Evolutionary conservation across 2,888 invertebrate species (phyloP).

Genomic region (Calameuta idolon): DNA sequence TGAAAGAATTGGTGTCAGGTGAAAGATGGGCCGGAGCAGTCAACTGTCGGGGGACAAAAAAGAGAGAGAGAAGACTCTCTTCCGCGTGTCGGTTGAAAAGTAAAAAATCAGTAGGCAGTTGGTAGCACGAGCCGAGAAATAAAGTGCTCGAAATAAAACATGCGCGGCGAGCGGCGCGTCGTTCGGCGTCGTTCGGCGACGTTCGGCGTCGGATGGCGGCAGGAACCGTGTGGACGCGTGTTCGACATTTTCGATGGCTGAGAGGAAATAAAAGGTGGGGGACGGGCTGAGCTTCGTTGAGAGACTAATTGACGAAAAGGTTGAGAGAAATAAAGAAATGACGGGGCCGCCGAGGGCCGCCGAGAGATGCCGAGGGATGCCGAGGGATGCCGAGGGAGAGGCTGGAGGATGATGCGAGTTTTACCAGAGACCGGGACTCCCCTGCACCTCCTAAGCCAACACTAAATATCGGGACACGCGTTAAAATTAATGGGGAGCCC

Average conservation of each 20-base stretch:
- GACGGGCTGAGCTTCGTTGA: constrained; percentile 34
- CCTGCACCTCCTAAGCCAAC: constrained; percentile 18
- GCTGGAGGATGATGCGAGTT: background rate
- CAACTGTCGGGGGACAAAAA: background rate
- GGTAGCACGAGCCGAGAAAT: constrained; percentile 5
- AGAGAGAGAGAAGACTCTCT: background rate
- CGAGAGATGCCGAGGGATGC: background rate
- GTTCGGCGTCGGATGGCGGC: background rate
- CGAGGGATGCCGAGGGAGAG: background rate
- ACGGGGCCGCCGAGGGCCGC: background rate
- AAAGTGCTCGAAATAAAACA: constrained; percentile 6
- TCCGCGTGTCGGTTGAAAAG: too few species aligned
- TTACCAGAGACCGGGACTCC: constrained; percentile 33
- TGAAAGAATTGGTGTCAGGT: background rate
- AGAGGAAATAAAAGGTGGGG: constrained; percentile 1
- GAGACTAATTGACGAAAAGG: constrained; percentile 57
- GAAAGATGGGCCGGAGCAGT: background rate
- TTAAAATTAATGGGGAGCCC: constrained; percentile 51
- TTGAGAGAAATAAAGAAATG: constrained; percentile 24
- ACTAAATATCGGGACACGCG: constrained; percentile 43
- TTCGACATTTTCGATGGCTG: constrained; percentile 1
- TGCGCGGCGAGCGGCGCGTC: background rate
- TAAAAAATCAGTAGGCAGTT: too few species aligned
- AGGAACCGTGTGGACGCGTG: background rate
- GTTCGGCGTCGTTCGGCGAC: background rate